Evolutionary conservation across 2,888 invertebrate species (phyloP).

Genomic region (Agriopis leucophaearia): DNA sequence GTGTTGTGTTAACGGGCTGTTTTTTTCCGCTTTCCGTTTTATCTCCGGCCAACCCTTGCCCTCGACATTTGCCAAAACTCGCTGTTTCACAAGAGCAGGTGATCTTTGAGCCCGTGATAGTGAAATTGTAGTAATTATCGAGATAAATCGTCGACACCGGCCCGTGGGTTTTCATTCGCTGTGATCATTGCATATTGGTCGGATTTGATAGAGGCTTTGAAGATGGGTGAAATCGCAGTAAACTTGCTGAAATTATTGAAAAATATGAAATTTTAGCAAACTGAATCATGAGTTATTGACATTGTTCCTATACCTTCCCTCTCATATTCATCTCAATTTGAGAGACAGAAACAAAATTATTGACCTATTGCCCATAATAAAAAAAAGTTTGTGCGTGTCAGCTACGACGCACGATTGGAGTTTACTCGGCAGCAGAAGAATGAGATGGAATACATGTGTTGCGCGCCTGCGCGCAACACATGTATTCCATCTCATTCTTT

Average conservation of each 20-base stretch:
- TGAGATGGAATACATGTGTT: too few species aligned
- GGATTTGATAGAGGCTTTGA: neutral
- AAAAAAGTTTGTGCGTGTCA: too few species aligned
- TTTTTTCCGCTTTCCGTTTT: conserved; percentile 35
- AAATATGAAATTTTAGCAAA: neutral
- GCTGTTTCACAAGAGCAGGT: conserved; percentile 67
- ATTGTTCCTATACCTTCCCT: too few species aligned
- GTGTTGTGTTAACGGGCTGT: too few species aligned
- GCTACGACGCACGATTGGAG: too few species aligned
- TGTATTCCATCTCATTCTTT: too few species aligned
- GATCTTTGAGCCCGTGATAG: conserved; percentile 62
- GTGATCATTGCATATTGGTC: conserved; percentile 8
- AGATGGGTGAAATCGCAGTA: neutral
- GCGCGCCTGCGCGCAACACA: too few species aligned
- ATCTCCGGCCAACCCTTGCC: conserved; percentile 46
- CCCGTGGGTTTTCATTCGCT: conserved; percentile 29
- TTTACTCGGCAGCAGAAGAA: too few species aligned
- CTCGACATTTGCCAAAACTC: conserved; percentile 74
- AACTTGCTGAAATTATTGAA: neutral
- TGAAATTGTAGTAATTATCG: conserved; percentile 55
- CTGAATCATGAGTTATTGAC: neutral
- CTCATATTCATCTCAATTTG: neutral
- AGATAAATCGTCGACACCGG: conserved; percentile 42
- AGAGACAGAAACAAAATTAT: neutral
- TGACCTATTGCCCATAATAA: neutral